A percentile compares a stretch with the other conserved stretches of the same genome.
phyloP scores from a whole-genome alignment of 2,113 vertebrate genomes.

The Natator depressus region DNA sequence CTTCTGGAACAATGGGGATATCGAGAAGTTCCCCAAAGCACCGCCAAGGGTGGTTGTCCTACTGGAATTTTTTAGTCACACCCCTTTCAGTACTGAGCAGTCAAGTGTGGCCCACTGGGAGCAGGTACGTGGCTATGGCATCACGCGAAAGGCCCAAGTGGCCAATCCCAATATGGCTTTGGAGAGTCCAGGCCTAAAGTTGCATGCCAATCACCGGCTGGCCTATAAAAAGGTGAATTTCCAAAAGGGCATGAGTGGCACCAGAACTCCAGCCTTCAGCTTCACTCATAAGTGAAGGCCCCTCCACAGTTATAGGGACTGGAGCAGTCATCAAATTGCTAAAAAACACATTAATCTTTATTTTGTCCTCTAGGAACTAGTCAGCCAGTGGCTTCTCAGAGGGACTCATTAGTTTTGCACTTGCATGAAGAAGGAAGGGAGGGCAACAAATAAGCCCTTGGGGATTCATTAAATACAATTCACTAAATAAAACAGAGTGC shows the following conservation, averaged over 20 bases:
- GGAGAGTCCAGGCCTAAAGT: neutral
- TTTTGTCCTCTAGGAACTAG: neutral
- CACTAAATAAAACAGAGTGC: neutral
- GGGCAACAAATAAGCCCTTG: neutral
- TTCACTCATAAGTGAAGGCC: neutral
- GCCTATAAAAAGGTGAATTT: neutral
- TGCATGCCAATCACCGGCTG: neutral
- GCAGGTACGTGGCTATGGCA: neutral
- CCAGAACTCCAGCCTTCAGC: neutral
- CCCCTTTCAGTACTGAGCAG: neutral
- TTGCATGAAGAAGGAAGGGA: slow-evolving; percentile 9
- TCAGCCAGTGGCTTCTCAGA: neutral
- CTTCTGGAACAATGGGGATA: neutral
- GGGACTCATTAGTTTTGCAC: slow-evolving; percentile 41
- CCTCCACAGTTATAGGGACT: neutral
- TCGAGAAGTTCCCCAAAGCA: neutral
- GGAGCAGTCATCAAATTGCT: neutral
- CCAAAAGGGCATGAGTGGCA: rapidly evolving
- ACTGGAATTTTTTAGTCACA: neutral
- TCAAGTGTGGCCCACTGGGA: neutral
- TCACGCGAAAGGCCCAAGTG: neutral
- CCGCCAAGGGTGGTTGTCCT: neutral
- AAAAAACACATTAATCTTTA: neutral
- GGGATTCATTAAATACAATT: neutral
- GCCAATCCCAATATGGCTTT: neutral